Evolutionary conservation across 2,113 vertebrate genomes (phyloP), one percentile per base, ranked within the genome.

Genomic region (Petrocephalus zakoni): DNA sequence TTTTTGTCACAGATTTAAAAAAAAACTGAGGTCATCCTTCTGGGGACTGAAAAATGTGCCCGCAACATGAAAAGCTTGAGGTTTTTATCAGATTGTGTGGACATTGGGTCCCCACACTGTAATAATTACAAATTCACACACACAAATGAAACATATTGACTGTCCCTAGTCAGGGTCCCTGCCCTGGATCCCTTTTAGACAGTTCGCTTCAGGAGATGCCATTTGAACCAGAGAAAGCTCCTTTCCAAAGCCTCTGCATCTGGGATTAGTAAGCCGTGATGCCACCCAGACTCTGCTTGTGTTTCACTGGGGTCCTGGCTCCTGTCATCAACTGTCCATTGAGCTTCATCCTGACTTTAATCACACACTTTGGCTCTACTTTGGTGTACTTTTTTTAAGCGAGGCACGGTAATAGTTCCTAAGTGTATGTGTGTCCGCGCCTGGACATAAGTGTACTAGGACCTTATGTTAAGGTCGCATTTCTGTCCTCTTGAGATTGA

Each of bases 301-400:
- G 19, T 93, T 91, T 94, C 42, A 58, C 86, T 25, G 2, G 53
- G n/a, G 37, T 51, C 47, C 25, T 15, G n/a, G 61, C 21, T 68
- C 21, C 61, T 34, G 61, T 72, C 17, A 72, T 72, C 47, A 47
- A 25, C 37, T 75, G n/a, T 51, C 61, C 61, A 49, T 87, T 72
- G 22, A 87, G 64, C 29, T 72, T 87, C 87, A 25, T 87, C 46
- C 58, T 72, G 47, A 72, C 87, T 87, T 72, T 72, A 61, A 87
- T 87, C 61, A 25, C 49, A 22, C 37, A 37, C 56, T 72, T 58
- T n/a, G 61, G 15, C 61, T 72, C 11, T 29, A 46, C 86, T 17
- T 37, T 47, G 86, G 21, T 87, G 64, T 42, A 42, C n/a, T 87
- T 15, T 47, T n/a, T 22, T 58, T 64, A 22, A 52, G 47, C 47